These are phyloP conservation scores for Drosophila pseudoobscura DNA, from an alignment of 1,140 invertebrate species.

Conservation along the genomic window DNA sequence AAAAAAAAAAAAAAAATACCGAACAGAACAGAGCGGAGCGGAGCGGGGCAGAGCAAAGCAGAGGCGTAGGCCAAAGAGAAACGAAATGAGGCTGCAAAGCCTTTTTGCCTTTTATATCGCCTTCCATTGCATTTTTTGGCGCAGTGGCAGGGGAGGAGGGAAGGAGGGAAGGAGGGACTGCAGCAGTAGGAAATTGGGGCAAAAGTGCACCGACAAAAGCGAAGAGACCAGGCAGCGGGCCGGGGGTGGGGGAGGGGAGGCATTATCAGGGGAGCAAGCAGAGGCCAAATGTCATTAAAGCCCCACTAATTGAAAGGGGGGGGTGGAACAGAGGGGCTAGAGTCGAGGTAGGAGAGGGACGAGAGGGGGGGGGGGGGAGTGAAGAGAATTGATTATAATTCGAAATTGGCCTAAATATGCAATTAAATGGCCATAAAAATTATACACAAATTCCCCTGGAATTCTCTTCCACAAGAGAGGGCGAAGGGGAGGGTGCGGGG, in stretches of 20 bases:
- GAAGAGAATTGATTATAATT: slow-evolving; percentile 28
- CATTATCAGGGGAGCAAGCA: slow-evolving; percentile 12
- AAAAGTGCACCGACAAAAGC: slow-evolving; percentile 43
- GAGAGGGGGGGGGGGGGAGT: neutral
- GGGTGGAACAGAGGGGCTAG: neutral
- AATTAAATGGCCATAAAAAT: slow-evolving; percentile 38
- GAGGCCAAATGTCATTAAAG: slow-evolving; percentile 45
- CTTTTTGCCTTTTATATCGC: slow-evolving; percentile 43
- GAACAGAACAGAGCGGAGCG: neutral
- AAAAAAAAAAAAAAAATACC: slow-evolving; percentile 42
- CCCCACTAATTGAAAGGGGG: slow-evolving; percentile 45
- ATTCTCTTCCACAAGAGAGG: slow-evolving; percentile 2
- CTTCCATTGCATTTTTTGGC: slow-evolving; percentile 47
- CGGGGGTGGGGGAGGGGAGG: neutral
- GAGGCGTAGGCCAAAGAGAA: neutral
- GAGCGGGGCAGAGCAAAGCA: neutral
- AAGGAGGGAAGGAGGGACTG: neutral
- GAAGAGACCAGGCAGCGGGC: neutral
- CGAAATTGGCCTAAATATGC: slow-evolving; percentile 42
- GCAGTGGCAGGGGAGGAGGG: slow-evolving; percentile 26
- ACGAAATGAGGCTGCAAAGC: slow-evolving; percentile 53
- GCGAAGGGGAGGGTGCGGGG: neutral
- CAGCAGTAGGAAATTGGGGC: slow-evolving; percentile 40
- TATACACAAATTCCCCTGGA: slow-evolving; percentile 19
- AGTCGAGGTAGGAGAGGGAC: neutral